A percentile compares a stretch with the other conserved stretches of the same genome.
Evolutionary conservation across 2,888 invertebrate species (phyloP).

Genomic region (Leptinotarsa haldemani): DNA sequence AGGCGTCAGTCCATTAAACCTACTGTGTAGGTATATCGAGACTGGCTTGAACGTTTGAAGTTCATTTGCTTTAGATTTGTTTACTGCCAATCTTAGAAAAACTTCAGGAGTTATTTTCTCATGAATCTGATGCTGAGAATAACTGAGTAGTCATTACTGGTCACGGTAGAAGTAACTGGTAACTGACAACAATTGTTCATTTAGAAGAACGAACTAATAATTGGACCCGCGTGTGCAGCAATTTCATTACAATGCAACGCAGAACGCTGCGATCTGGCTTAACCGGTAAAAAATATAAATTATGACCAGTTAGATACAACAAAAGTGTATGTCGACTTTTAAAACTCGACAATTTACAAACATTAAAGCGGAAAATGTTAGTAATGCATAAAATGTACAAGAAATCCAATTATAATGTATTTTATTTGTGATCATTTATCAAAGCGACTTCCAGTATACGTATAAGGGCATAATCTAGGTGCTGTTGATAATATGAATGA

Average conservation of each 20-base stretch:
- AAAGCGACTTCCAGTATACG: slow-evolving; percentile 50
- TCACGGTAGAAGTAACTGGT: neutral
- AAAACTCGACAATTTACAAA: slow-evolving; percentile 54
- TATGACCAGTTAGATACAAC: slow-evolving; percentile 50
- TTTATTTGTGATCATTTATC: slow-evolving; percentile 57
- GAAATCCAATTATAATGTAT: slow-evolving; percentile 58
- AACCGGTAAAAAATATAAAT: slow-evolving; percentile 48
- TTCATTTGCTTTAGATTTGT: too few relatives aligned
- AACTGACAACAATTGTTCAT: slow-evolving; percentile 8
- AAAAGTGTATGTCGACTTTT: slow-evolving; percentile 49
- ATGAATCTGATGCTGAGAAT: neutral
- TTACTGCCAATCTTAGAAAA: too few relatives aligned
- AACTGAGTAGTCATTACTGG: neutral
- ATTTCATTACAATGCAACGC: slow-evolving; percentile 36
- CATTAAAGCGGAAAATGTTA: slow-evolving; percentile 53
- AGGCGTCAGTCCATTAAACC: too few relatives aligned
- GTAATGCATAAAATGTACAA: slow-evolving; percentile 56
- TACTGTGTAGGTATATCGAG: too few relatives aligned
- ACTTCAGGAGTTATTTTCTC: neutral
- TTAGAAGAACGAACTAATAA: slow-evolving; percentile 29
- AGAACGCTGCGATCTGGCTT: slow-evolving; percentile 39
- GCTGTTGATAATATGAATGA: slow-evolving; percentile 54
- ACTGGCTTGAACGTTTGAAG: too few relatives aligned
- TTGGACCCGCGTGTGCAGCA: slow-evolving; percentile 32
- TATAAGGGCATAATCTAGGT: slow-evolving; percentile 57